These are phyloP conservation scores for Mustela nigripes DNA, from an alignment of 2,113 vertebrate genomes.

Conservation along the genomic window DNA sequence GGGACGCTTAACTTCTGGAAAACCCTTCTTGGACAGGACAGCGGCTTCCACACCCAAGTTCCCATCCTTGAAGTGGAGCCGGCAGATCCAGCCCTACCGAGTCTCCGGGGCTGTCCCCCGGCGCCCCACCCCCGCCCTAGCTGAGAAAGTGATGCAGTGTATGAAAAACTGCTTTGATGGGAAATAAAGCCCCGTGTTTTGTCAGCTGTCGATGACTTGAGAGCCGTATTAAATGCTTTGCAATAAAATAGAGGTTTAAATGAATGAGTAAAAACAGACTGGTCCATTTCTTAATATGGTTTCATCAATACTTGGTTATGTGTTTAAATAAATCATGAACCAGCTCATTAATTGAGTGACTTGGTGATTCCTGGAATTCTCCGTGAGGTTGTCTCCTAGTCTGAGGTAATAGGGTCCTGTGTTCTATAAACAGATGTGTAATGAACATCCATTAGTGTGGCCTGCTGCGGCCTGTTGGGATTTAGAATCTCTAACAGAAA, in stretches of 20 bases:
- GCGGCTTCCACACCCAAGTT: background rate
- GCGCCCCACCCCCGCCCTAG: background rate
- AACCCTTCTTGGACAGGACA: background rate
- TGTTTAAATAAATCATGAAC: background rate
- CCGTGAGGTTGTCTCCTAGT: background rate
- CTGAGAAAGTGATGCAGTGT: background rate
- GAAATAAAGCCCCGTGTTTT: background rate
- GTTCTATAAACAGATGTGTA: background rate
- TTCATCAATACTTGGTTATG: background rate
- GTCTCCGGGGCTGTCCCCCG: background rate
- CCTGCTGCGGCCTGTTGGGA: background rate
- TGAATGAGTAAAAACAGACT: background rate
- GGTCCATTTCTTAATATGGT: background rate
- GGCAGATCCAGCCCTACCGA: background rate
- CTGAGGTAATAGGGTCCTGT: background rate
- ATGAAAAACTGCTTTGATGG: background rate
- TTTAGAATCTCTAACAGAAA: background rate
- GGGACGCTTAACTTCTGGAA: background rate
- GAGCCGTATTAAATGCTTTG: background rate
- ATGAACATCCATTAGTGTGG: background rate
- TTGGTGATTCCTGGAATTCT: slow-evolving; percentile 13
- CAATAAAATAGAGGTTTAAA: background rate
- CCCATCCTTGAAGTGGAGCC: background rate
- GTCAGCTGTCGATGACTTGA: background rate
- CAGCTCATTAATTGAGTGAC: background rate